A percentile compares a stretch with the other conserved stretches of the same genome.
Conservation (phyloP, 2,888 invertebrate genomes). For the Athetis lepigone region DNA sequence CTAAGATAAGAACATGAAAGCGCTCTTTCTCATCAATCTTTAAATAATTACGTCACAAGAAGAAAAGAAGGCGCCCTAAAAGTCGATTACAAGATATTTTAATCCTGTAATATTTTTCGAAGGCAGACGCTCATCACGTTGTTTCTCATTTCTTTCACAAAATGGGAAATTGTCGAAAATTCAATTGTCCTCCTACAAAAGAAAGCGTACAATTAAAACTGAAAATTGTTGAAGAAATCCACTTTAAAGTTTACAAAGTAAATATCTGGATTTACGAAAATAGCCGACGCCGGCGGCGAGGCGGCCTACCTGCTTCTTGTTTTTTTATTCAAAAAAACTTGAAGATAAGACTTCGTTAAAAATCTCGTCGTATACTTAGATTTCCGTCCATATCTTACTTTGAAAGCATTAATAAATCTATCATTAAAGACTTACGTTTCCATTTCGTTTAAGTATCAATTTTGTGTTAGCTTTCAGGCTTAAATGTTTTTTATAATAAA, state of each 20-base stretch:
- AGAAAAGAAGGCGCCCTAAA: slow-evolving; percentile 7
- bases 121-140: slow-evolving; percentile 29
- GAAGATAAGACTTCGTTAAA: slow-evolving; percentile 21
- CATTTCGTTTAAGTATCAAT: not conserved
- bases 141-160: slow-evolving; percentile 32
- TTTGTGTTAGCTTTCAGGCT: not conserved
- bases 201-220: slow-evolving; percentile 49
- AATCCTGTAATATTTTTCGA: slow-evolving; percentile 39
- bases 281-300: not conserved
- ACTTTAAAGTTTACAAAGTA: slow-evolving; percentile 46
- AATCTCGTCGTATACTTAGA: slow-evolving; percentile 16
- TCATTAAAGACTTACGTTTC: too few relatives aligned
- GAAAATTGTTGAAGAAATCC: slow-evolving; percentile 39
- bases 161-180: slow-evolving; percentile 42
- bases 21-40: slow-evolving; percentile 34
- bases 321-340: slow-evolving; percentile 19
- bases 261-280: slow-evolving; percentile 30
- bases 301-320: slow-evolving; percentile 21
- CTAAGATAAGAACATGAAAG: slow-evolving; percentile 25
- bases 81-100: slow-evolving; percentile 43
- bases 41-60: slow-evolving; percentile 24
- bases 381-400: not conserved
- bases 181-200: slow-evolving; percentile 51
- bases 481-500: not conserved
- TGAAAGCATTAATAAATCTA: not conserved